Conservation (phyloP, 2,888 invertebrate genomes). For the Silvanus unidentatus region DNA sequence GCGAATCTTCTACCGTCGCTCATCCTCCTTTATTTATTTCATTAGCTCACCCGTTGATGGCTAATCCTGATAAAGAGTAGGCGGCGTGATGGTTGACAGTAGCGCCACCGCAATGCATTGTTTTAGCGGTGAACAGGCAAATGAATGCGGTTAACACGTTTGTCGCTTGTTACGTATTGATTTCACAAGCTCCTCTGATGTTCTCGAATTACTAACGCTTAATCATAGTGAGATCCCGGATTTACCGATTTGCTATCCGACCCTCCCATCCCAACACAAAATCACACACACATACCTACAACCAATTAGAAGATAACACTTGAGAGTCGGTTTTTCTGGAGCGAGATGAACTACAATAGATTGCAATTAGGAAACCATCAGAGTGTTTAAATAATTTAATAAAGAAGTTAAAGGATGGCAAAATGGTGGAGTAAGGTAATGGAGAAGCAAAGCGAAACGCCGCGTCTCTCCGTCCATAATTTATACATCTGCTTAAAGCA, state of each 20-base stretch:
- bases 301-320: too few relatives aligned
- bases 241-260: slow-evolving; percentile 30
- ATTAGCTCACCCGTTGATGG: neutral
- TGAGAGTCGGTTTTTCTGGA: too few relatives aligned
- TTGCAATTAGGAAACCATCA: slow-evolving; percentile 30
- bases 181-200: slow-evolving; percentile 41
- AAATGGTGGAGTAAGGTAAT: slow-evolving; percentile 14
- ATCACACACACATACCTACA: too few relatives aligned
- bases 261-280: neutral
- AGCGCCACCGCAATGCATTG: slow-evolving; percentile 45
- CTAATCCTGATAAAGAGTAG: slow-evolving; percentile 9
- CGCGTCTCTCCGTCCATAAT: slow-evolving; percentile 41
- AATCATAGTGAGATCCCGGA: slow-evolving; percentile 42
- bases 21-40: too few relatives aligned
- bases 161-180: slow-evolving; percentile 47
- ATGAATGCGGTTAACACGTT: slow-evolving; percentile 49
- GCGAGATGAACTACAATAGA: slow-evolving; percentile 23
- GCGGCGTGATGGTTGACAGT: slow-evolving; percentile 33
- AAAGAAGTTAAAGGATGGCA: slow-evolving; percentile 20
- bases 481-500: slow-evolving; percentile 45
- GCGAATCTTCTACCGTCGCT: too few relatives aligned
- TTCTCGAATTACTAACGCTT: slow-evolving; percentile 43
- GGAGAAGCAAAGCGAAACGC: slow-evolving; percentile 36
- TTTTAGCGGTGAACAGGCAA: slow-evolving; percentile 48
- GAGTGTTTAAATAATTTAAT: slow-evolving; percentile 32